These are phyloP conservation scores for Pelodytes ibericus DNA, from an alignment of 2,797 vertebrate species.

Conservation along the genomic window DNA sequence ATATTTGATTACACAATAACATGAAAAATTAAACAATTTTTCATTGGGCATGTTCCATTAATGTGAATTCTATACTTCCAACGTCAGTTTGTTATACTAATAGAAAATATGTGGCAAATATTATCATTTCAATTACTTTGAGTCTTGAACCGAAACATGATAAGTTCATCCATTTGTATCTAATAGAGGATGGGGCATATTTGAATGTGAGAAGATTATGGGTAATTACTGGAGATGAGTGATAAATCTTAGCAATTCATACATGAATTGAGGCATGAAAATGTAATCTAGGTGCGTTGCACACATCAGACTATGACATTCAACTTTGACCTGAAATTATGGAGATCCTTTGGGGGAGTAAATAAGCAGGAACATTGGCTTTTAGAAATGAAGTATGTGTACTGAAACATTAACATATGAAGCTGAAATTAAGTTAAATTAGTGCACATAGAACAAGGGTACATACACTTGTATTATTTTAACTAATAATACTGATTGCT, in stretches of 20 bases:
- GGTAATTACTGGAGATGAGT: background rate
- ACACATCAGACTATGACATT: background rate
- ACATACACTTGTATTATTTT: too few species aligned
- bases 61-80: background rate
- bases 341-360: background rate
- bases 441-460: too few species aligned
- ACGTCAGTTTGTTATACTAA: background rate
- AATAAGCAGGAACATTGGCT: background rate
- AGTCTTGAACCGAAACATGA: background rate
- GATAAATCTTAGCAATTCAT: background rate
- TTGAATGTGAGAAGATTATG: background rate
- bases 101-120: background rate
- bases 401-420: background rate
- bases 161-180: background rate
- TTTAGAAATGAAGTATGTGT: background rate
- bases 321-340: background rate
- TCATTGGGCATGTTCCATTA: background rate
- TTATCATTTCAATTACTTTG: background rate
- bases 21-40: background rate
- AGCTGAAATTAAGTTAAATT: too few species aligned
- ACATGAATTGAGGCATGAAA: slow-evolving; percentile 3
- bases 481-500: too few species aligned
- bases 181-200: background rate
- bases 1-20: background rate
- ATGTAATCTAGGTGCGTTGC: background rate